Percentiles rank a stretch among this genome's conserved stretches.
Evolutionary conservation across 2,797 vertebrate genomes (phyloP).

Genomic region (Siniperca obscura): DNA sequence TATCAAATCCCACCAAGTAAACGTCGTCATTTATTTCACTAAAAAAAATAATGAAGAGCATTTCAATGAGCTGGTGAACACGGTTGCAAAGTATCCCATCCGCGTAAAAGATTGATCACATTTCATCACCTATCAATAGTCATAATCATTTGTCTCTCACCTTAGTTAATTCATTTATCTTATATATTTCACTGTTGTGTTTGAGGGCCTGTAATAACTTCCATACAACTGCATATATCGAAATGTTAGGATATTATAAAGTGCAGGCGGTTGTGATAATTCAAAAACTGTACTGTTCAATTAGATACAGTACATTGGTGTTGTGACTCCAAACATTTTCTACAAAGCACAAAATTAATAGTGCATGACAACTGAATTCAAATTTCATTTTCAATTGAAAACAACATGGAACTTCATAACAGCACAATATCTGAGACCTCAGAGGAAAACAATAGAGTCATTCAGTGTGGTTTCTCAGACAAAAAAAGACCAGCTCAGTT

Average conservation of each 20-base stretch:
- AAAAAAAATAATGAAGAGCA: slow-evolving; percentile 23
- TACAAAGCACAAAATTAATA: neutral
- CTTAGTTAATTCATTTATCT: neutral
- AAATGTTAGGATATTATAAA: neutral
- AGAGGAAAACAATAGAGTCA: neutral
- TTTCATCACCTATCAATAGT: neutral
- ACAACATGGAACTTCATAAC: neutral
- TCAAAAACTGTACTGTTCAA: too few species aligned
- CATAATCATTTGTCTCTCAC: neutral
- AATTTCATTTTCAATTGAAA: neutral
- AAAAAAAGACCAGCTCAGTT: neutral
- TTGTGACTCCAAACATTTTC: too few species aligned
- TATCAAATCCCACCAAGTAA: slow-evolving; percentile 31
- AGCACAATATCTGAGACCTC: neutral
- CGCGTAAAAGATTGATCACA: neutral
- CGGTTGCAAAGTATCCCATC: neutral
- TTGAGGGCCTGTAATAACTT: neutral
- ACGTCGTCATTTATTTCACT: slow-evolving; percentile 9
- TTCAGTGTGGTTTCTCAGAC: neutral
- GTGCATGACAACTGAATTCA: neutral
- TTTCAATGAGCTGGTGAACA: slow-evolving; percentile 9
- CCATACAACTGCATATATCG: too few species aligned
- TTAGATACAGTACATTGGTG: too few species aligned
- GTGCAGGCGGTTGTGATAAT: neutral
- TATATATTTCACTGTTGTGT: neutral